Percentiles rank a stretch among this genome's conserved stretches.
phyloP scores from a whole-genome alignment of 2,797 vertebrate species.

The Rhynchonycteris naso region DNA sequence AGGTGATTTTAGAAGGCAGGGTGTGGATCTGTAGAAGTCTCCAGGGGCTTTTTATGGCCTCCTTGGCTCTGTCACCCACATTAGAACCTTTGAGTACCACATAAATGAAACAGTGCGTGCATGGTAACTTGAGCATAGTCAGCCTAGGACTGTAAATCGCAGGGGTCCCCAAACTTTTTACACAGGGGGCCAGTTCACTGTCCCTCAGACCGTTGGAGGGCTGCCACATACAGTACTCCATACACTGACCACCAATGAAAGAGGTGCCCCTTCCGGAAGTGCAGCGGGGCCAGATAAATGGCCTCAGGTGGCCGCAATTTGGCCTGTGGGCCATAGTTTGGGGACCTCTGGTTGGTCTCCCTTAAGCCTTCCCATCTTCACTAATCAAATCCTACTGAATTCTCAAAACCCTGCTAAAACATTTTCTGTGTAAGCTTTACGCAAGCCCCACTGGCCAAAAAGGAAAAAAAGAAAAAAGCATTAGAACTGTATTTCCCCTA shows the following conservation, averaged over 20 bases:
- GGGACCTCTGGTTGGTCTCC: too few relatives aligned
- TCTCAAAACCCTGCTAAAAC: neutral
- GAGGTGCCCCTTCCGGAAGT: too few relatives aligned
- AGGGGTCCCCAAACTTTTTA: too few relatives aligned
- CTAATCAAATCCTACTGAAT: neutral
- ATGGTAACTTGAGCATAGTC: neutral
- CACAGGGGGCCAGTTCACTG: too few relatives aligned
- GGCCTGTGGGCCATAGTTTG: too few relatives aligned
- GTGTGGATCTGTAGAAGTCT: neutral
- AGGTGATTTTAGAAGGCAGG: neutral
- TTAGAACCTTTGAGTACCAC: slow-evolving; percentile 19
- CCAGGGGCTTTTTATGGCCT: neutral
- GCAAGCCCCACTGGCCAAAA: neutral
- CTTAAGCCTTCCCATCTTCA: neutral
- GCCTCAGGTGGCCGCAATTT: too few relatives aligned
- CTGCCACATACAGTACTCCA: too few relatives aligned
- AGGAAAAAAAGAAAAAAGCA: neutral
- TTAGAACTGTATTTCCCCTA: neutral
- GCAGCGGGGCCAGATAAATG: too few relatives aligned
- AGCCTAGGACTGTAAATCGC: neutral
- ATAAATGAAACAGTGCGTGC: neutral
- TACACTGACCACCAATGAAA: too few relatives aligned
- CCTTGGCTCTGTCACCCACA: neutral
- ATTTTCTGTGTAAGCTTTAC: neutral
- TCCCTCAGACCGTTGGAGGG: too few relatives aligned